These are phyloP conservation scores for Catocala fraxini DNA, from an alignment of 2,888 invertebrate genomes.

Conservation along the genomic window DNA sequence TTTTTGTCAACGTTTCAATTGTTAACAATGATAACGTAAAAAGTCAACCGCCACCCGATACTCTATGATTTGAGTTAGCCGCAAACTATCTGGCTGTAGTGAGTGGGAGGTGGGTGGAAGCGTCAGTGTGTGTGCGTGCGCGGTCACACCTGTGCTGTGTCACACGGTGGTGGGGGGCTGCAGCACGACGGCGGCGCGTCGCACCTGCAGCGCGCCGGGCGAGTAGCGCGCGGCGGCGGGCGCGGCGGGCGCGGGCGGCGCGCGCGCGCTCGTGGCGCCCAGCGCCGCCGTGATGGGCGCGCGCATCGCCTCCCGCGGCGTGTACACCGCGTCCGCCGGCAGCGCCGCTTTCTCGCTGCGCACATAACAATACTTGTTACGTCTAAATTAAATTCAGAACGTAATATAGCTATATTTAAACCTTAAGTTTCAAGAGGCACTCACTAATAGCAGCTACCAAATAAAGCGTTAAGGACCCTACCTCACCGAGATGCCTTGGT, in stretches of 20 bases:
- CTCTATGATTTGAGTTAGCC: not conserved
- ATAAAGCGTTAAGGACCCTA: too few species aligned
- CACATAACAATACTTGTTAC: not conserved
- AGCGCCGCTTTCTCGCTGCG: slow-evolving; percentile 88
- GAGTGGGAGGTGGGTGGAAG: slow-evolving; percentile 37
- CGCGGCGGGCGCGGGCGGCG: slow-evolving; percentile 83
- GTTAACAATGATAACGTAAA: too few species aligned
- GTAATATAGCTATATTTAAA: too few species aligned
- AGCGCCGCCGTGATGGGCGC: slow-evolving; percentile 80
- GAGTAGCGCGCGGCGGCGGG: slow-evolving; percentile 90
- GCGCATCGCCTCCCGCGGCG: slow-evolving; percentile 76
- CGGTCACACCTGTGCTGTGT: slow-evolving; percentile 64
- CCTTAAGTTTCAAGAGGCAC: too few species aligned
- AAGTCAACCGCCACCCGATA: too few species aligned
- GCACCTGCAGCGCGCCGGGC: slow-evolving; percentile 95
- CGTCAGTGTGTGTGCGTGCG: slow-evolving; percentile 31
- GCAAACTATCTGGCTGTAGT: slow-evolving; percentile 7
- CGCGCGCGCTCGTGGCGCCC: slow-evolving; percentile 86
- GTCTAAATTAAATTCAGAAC: not conserved
- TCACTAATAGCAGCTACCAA: too few species aligned
- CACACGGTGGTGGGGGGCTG: slow-evolving; percentile 94
- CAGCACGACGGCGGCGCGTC: slow-evolving; percentile 95
- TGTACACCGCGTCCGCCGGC: slow-evolving; percentile 92
- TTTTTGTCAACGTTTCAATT: too few species aligned
- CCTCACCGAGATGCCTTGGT: too few species aligned